A percentile compares a stretch with the other conserved stretches of the same genome.
These are phyloP conservation scores for Furcifer pardalis DNA, from an alignment of 2,797 vertebrate genomes.

Conservation along the genomic window DNA sequence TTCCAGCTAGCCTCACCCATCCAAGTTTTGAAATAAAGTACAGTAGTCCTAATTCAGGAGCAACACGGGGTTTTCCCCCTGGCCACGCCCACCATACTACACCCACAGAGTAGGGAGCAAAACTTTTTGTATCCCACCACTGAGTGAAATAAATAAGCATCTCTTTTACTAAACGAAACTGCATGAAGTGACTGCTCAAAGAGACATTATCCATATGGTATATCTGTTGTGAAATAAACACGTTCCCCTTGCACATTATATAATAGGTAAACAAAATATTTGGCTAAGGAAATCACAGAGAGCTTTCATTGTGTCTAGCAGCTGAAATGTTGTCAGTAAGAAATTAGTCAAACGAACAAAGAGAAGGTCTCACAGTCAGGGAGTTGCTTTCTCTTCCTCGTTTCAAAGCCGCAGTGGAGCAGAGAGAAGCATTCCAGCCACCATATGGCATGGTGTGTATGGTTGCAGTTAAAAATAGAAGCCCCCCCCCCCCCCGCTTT, in stretches of 20 bases:
- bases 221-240: neutral
- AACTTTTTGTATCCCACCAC: too few relatives aligned
- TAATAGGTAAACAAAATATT: neutral
- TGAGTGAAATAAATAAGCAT: too few relatives aligned
- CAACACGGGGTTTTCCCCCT: too few relatives aligned
- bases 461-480: slow-evolving; percentile 64
- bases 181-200: neutral
- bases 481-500: neutral
- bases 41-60: too few relatives aligned
- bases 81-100: too few relatives aligned
- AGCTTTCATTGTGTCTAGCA: neutral
- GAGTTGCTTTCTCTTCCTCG: slow-evolving; percentile 51
- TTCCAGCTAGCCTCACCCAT: too few relatives aligned
- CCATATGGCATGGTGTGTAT: slow-evolving; percentile 66
- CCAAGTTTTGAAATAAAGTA: too few relatives aligned
- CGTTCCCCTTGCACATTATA: neutral
- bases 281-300: neutral
- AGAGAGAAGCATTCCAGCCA: slow-evolving; percentile 42
- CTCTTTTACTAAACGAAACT: too few relatives aligned
- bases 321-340: slow-evolving; percentile 26
- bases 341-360: slow-evolving; percentile 52
- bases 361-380: slow-evolving; percentile 53
- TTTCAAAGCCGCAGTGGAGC: slow-evolving; percentile 57
- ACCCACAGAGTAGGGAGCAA: too few relatives aligned
- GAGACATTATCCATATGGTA: neutral